Evolutionary conservation across 2,113 vertebrate genomes (phyloP).

Genomic region (Etheostoma spectabile): DNA sequence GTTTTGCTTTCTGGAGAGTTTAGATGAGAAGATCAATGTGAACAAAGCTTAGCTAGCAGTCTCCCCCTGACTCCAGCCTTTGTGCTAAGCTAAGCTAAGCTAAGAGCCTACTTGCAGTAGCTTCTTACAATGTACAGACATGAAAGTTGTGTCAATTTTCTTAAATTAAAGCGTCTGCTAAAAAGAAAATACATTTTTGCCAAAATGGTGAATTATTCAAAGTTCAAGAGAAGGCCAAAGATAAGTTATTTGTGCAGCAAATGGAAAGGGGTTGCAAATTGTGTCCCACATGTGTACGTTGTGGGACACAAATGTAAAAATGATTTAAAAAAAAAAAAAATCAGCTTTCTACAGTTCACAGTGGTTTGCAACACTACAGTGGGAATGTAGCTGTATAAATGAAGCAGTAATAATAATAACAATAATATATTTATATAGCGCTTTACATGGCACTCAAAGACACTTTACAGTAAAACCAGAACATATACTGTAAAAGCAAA

Average conservation of each 20-base stretch:
- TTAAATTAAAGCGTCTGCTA: background rate
- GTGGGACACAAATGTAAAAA: too few species aligned
- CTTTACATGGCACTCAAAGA: too few species aligned
- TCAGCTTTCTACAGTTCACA: background rate
- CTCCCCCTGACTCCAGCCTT: background rate
- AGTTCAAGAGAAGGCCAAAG: background rate
- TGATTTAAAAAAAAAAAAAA: too few species aligned
- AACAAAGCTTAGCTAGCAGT: too few species aligned
- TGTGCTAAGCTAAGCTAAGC: background rate
- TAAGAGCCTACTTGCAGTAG: background rate
- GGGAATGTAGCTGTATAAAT: background rate
- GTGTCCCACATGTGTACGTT: background rate
- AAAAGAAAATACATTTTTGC: background rate
- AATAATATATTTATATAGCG: too few species aligned
- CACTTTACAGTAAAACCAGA: too few species aligned
- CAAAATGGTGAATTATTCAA: background rate
- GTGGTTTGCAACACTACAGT: background rate
- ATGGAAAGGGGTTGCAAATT: background rate
- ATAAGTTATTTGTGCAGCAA: background rate
- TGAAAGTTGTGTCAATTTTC: background rate
- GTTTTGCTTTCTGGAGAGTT: background rate
- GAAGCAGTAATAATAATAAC: background rate
- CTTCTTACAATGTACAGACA: too few species aligned
- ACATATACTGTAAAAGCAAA: background rate
- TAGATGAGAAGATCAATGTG: background rate